phyloP scores from a whole-genome alignment of 1,140 invertebrate species.

The Brachionus asplanchnoidis region DNA sequence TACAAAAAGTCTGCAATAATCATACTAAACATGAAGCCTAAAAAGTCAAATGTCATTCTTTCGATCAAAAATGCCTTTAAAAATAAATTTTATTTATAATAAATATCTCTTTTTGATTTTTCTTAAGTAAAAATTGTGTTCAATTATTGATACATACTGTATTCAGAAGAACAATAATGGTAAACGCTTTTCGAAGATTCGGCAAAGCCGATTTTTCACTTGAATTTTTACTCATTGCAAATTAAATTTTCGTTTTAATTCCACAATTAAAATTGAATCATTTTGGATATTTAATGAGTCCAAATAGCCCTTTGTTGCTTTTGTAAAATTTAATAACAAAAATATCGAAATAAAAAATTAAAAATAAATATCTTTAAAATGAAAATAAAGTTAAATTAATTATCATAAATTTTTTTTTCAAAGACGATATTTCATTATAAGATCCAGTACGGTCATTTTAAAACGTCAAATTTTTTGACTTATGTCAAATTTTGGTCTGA shows the following conservation, averaged over 20 bases:
- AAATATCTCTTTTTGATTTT: not conserved
- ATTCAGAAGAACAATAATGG: not conserved
- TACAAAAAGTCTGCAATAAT: conserved; percentile 32
- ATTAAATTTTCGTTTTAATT: not conserved
- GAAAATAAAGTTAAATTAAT: not conserved
- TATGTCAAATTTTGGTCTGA: not conserved
- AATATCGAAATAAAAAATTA: not conserved
- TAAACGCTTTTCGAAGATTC: not conserved
- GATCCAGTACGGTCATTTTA: not conserved
- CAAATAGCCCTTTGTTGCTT: not conserved
- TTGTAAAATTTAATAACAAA: not conserved
- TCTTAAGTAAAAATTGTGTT: not conserved
- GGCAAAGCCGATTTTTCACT: not conserved
- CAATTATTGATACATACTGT: not conserved
- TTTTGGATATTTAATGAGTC: not conserved
- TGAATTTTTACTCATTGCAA: not conserved
- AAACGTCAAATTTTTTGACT: not conserved
- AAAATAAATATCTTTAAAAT: not conserved
- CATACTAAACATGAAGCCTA: conserved; percentile 35
- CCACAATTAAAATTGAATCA: not conserved
- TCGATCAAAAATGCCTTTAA: conserved; percentile 3
- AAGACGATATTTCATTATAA: not conserved
- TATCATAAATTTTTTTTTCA: not conserved
- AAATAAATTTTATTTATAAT: not conserved
- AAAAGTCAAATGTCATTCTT: conserved; percentile 30